Evolutionary conservation across 2,888 invertebrate genomes (phyloP).

Genomic region (Pseudoips prasinana): DNA sequence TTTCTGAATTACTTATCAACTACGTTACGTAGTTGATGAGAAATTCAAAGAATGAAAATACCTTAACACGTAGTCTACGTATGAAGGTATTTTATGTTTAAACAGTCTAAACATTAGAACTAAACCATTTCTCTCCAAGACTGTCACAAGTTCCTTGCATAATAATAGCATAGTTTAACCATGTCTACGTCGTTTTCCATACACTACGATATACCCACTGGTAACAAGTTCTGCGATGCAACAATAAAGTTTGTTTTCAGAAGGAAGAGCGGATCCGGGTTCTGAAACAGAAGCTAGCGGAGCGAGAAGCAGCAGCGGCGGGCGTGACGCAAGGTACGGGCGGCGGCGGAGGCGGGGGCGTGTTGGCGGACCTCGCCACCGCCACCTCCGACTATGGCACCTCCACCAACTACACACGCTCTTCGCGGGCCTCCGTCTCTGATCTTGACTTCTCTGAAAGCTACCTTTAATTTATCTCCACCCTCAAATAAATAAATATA

Average conservation of each 20-base stretch:
- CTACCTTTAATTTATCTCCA: conserved; percentile 83
- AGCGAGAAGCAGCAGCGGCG: conserved; percentile 86
- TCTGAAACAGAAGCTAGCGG: conserved; percentile 90
- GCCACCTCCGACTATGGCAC: conserved; percentile 90
- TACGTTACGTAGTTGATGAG: too few species aligned
- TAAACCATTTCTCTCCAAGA: too few species aligned
- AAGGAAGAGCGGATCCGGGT: conserved; percentile 94
- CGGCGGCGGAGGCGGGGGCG: conserved; percentile 79
- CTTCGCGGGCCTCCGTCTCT: conserved; percentile 91
- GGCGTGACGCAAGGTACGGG: conserved; percentile 88
- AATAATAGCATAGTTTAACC: too few species aligned
- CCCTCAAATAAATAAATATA: background rate
- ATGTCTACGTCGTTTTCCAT: too few species aligned
- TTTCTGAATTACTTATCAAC: too few species aligned
- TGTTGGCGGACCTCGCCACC: conserved; percentile 89
- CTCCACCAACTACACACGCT: conserved; percentile 90
- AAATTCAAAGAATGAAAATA: too few species aligned
- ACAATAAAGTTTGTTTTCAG: conserved; percentile 68
- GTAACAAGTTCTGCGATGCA: background rate
- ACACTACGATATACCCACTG: too few species aligned
- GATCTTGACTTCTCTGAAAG: conserved; percentile 95
- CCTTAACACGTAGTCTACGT: too few species aligned
- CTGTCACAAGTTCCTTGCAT: too few species aligned
- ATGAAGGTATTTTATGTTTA: too few species aligned
- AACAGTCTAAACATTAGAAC: too few species aligned